These are phyloP conservation scores for Oryctolagus cuniculus DNA, from an alignment of 2,113 vertebrate species.

Conservation along the genomic window mOryCun1.1 NC_091442.1:46637501-46638000, in stretches of 20 bases:
- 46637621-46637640: not conserved
- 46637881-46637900: not conserved
- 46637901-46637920: not conserved
- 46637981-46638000: not conserved
- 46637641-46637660: not conserved
- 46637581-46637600: not conserved
- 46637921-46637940: not conserved
- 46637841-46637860: not conserved
- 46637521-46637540: not conserved
- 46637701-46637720: not conserved
- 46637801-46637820: not conserved
- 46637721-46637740: not conserved
- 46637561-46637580: not conserved
- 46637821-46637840: not conserved
- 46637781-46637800: not conserved
- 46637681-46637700: not conserved
- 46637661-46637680: not conserved
- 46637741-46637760: not conserved
- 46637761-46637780: not conserved
- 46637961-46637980: not conserved
- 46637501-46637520: not conserved
- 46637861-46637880: not conserved
- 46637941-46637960: not conserved
- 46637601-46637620: not conserved
- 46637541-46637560: conserved; percentile 1